Evolutionary conservation across 2,797 vertebrate genomes (phyloP), one percentile per base, ranked within the genome.

Genomic region (Myotis findleyi): DNA sequence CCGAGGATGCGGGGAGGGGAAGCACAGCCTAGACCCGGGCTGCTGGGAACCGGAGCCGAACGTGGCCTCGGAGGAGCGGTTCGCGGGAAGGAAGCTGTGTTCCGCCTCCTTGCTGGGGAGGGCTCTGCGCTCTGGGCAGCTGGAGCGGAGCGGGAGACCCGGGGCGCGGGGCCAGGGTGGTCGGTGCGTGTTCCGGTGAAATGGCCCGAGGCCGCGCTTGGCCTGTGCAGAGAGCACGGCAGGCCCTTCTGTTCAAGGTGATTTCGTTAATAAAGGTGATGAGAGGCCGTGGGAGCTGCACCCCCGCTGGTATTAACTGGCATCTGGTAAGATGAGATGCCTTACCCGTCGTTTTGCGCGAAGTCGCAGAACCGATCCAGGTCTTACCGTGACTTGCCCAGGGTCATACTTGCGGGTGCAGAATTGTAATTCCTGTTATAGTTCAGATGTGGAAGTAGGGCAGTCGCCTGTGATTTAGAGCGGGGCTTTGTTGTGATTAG

Each of bases 401-500:
- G 30, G 30, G 68, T 59, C 66, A 1, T 25, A 1, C 25, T 72
- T 68, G 14, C 4, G 14, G 47, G 21, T 71, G 10, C 53, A 51
- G 66, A 91, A 36, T 59, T 73, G 7, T 30, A 47, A 92, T 75
- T 69, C 38, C 18, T 68, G 3, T 30, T 4, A n/a, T 82, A 73
- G 49, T 88, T 87, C 23, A 59, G 0, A 62, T 73, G 13, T 71
- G 72, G 57, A 89, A 55, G 18, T 55, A 21, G 4, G 8, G n/a
- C 73, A 76, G 0, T 66, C 66, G 21, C n/a, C 23, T 20, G 13
- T 51, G 36, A 55, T 89, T 66, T 90, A 71, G 30, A 44, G 36
- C 62, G 79, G 47, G 36, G 41, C 66, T 71, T 95, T 79, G 53
- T 64, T 89, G 84, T 86, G n/a, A 16, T 89, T 93, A 49, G 73